Evolutionary conservation across 2,797 vertebrate genomes (phyloP).

Genomic region (Pelobates cultripes): DNA sequence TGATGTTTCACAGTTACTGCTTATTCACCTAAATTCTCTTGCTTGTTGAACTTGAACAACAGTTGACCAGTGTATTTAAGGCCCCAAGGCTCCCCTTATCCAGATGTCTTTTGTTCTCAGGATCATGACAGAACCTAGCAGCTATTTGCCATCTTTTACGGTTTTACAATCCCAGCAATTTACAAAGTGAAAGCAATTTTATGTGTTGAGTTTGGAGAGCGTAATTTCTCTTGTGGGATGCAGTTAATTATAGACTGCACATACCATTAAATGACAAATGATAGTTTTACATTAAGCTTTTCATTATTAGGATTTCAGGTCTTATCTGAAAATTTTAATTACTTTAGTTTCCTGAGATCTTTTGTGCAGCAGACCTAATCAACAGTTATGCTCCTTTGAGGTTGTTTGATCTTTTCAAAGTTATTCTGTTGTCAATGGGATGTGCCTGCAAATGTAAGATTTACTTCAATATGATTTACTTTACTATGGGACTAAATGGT

Average conservation of each 20-base stretch:
- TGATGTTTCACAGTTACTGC: background rate
- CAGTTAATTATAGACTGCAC: slow-evolving; percentile 57
- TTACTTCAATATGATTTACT: slow-evolving; percentile 55
- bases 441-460: slow-evolving; percentile 58
- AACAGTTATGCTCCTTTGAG: slow-evolving; percentile 56
- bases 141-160: slow-evolving; percentile 49
- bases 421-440: slow-evolving; percentile 54
- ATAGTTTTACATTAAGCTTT: slow-evolving; percentile 63
- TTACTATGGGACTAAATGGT: slow-evolving; percentile 52
- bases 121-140: slow-evolving; percentile 20
- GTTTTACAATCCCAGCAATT: slow-evolving; percentile 54
- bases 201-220: slow-evolving; percentile 44
- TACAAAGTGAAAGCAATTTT: slow-evolving; percentile 51
- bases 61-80: slow-evolving; percentile 2
- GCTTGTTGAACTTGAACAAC: slow-evolving; percentile 7
- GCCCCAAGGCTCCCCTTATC: background rate
- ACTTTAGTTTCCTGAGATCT: slow-evolving; percentile 60
- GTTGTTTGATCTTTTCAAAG: slow-evolving; percentile 60
- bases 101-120: slow-evolving; percentile 12
- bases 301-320: slow-evolving; percentile 61
- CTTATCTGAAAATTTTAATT: slow-evolving; percentile 64
- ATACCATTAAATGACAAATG: slow-evolving; percentile 55
- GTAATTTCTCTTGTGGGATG: slow-evolving; percentile 60
- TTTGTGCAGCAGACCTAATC: slow-evolving; percentile 59
- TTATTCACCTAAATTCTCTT: background rate